Base-by-base conservation (phyloP, 2,888 invertebrate genomes). In the Parthenolecanium corni region DNA sequence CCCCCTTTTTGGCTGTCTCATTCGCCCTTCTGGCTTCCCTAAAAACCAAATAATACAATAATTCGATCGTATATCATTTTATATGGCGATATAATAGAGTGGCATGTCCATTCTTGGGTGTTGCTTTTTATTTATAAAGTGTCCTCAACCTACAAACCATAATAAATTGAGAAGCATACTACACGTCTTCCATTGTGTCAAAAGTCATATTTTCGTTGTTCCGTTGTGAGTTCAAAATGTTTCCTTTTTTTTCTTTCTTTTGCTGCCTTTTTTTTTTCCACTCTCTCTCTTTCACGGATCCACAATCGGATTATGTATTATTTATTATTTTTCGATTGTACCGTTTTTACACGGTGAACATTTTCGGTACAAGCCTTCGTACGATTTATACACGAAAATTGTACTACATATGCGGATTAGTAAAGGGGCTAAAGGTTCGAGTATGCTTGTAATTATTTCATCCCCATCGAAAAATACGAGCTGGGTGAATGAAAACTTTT, bases 121-220 rank as follows among this genome's bases (percentile, higher is more conserved):
- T 58, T 58, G 49, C 58, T 58, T 58, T 58, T 58, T 47, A 51
- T 58, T 58, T 58, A 58, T 58, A 58, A 58, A 58, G 58, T 58
- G 58, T 58, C 58, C 58, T 58, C 58, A 58, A 58, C 58, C 58
- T 58, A 58, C 58, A 47, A 31, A 58, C 49, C 58, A 58, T 58
- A 58, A 58, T 58, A 58, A 58, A 58, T 58, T 58, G 58, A 58
- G 49, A 58, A 58, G 58, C 58, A 58, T 58, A 58, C 58, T 58
- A 58, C 58, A 58, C 58, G 58, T 20, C 49, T 44, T 58, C 58
- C 49, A 58, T 58, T 58, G 58, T 58, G 51, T 58, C 58, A 58
- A 58, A 58, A 58, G 58, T 58, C 58, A 58, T 58, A 58, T 58
- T 58, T 58, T 58, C 49, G 58, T 47, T 47, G 58, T 49, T 58